phyloP scores from a whole-genome alignment of 2,113 vertebrate species.

The Colistium nudipinnis region DNA sequence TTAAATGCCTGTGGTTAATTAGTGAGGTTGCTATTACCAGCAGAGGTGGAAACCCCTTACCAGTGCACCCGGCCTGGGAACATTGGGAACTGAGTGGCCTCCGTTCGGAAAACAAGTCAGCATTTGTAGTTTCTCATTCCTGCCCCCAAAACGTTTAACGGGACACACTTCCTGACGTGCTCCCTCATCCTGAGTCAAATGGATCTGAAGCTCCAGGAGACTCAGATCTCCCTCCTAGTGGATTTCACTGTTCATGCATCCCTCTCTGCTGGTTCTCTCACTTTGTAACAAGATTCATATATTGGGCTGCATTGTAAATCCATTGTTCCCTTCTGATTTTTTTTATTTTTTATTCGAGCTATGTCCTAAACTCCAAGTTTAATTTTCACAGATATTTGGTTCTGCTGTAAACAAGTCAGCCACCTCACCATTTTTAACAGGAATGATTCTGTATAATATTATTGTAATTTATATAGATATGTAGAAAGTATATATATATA shows the following conservation, averaged over 20 bases:
- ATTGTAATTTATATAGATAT: too few relatives aligned
- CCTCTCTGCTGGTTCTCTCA: too few relatives aligned
- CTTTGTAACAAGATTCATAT: too few relatives aligned
- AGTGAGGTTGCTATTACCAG: slow-evolving; percentile 61
- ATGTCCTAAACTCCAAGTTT: too few relatives aligned
- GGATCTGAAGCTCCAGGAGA: slow-evolving; percentile 31
- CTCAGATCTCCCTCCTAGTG: slow-evolving; percentile 75
- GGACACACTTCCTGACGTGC: slow-evolving; percentile 10
- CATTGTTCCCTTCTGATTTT: too few relatives aligned
- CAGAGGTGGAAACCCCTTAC: slow-evolving; percentile 39
- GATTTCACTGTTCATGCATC: slow-evolving; percentile 21
- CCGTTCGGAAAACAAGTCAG: slow-evolving; percentile 34
- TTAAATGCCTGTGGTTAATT: slow-evolving; percentile 72
- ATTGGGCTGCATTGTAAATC: too few relatives aligned
- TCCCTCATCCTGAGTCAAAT: slow-evolving; percentile 13
- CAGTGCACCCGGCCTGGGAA: slow-evolving; percentile 43
- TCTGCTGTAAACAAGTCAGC: too few relatives aligned
- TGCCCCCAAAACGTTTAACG: slow-evolving; percentile 19
- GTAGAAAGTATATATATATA: too few relatives aligned
- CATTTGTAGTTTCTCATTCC: slow-evolving; percentile 28
- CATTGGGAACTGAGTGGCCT: slow-evolving; percentile 45
- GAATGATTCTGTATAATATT: too few relatives aligned
- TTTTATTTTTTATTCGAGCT: too few relatives aligned
- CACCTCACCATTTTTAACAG: too few relatives aligned
- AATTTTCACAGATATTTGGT: too few relatives aligned